phyloP scores from a whole-genome alignment of 2,888 invertebrate species.

The Mythimna albipuncta region DNA sequence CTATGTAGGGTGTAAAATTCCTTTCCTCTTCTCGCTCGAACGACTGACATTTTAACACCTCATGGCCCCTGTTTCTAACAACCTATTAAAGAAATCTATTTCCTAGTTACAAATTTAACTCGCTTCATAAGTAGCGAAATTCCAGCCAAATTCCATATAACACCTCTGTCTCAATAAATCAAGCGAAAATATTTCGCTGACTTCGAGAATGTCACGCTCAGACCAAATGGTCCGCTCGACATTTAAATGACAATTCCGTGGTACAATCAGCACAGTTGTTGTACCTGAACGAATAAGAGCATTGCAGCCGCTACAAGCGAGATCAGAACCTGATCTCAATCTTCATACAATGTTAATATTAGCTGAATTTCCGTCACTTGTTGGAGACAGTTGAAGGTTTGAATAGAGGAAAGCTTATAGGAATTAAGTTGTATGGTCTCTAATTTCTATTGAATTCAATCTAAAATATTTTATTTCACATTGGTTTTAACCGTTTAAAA shows the following conservation, averaged over 20 bases:
- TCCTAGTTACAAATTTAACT: background rate
- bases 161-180: conserved; percentile 38
- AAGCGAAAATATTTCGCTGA: conserved; percentile 34
- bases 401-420: conserved; percentile 23
- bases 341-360: conserved; percentile 40
- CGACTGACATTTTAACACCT: too few species aligned
- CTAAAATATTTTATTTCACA: too few species aligned
- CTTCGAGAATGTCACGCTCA: conserved; percentile 47
- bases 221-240: conserved; percentile 42
- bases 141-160: conserved; percentile 5
- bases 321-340: conserved; percentile 41
- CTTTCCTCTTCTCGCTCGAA: too few species aligned
- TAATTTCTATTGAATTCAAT: background rate
- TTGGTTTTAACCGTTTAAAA: too few species aligned
- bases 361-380: conserved; percentile 29
- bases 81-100: too few species aligned
- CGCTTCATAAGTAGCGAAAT: background rate
- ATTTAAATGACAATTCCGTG: conserved; percentile 57
- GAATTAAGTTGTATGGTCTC: background rate
- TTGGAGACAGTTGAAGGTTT: conserved; percentile 11
- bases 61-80: too few species aligned
- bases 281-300: conserved; percentile 35
- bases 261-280: conserved; percentile 58
- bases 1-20: too few species aligned
- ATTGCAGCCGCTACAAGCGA: conserved; percentile 36